These are phyloP conservation scores for Dynastes maya DNA, from an alignment of 2,888 invertebrate genomes.

Conservation along the genomic window DNA sequence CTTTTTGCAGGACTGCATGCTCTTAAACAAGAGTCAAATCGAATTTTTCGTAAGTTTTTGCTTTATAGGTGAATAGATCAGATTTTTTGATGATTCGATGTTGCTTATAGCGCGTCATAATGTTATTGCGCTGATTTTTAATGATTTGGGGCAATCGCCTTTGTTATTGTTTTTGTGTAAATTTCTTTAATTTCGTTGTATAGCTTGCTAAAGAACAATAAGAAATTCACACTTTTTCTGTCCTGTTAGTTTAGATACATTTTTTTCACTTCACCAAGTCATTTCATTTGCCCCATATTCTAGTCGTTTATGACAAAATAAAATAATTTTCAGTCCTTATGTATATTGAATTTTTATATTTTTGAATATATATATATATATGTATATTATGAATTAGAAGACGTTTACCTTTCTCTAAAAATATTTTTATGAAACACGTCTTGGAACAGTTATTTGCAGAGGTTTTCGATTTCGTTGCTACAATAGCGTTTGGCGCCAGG, in stretches of 20 bases:
- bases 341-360: not conserved
- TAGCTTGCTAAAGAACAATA: not conserved
- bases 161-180: not conserved
- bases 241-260: not conserved
- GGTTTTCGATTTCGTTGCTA: slow-evolving; percentile 28
- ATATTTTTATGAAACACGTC: not conserved
- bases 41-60: slow-evolving; percentile 42
- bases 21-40: slow-evolving; percentile 43
- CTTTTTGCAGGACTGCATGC: slow-evolving; percentile 43
- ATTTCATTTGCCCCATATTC: no score
- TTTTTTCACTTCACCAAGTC: not conserved
- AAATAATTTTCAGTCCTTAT: no score
- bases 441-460: not conserved
- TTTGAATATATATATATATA: not conserved
- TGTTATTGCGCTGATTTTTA: slow-evolving; percentile 8
- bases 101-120: slow-evolving; percentile 34
- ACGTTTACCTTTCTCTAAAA: not conserved
- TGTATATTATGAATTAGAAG: no score
- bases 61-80: slow-evolving; percentile 22
- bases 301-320: no score
- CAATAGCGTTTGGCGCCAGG: slow-evolving; percentile 17
- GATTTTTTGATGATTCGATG: slow-evolving; percentile 40
- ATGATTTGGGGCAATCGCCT: slow-evolving; percentile 14
- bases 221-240: not conserved
- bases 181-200: not conserved